A percentile compares a stretch with the other conserved stretches of the same genome.
Evolutionary conservation across 2,888 invertebrate genomes (phyloP).

Genomic region (Ennomos fuscantarius): DNA sequence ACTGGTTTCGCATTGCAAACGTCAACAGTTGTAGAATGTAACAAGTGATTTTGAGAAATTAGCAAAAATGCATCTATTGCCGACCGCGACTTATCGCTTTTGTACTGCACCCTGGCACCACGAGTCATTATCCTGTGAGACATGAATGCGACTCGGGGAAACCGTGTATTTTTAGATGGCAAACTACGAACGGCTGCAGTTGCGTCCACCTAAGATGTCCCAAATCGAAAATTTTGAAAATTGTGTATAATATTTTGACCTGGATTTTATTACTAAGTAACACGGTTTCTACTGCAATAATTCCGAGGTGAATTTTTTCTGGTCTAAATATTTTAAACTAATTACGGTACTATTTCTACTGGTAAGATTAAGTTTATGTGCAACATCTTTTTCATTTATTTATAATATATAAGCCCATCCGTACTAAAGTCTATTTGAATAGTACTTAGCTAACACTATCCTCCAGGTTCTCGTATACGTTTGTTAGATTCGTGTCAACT

Average conservation of each 20-base stretch:
- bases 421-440: too few species aligned
- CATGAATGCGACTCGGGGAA: slow-evolving; percentile 71
- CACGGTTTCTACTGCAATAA: too few species aligned
- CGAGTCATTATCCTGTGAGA: slow-evolving; percentile 80
- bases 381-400: too few species aligned
- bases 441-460: too few species aligned
- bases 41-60: slow-evolving; percentile 18
- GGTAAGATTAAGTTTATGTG: too few species aligned
- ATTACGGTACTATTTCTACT: too few species aligned
- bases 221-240: slow-evolving; percentile 7
- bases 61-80: slow-evolving; percentile 51
- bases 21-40: slow-evolving; percentile 3
- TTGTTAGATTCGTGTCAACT: too few species aligned
- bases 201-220: slow-evolving; percentile 27
- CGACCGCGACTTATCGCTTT: slow-evolving; percentile 54
- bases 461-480: too few species aligned
- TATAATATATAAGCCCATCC: too few species aligned
- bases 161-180: slow-evolving; percentile 77
- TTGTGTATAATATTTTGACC: slow-evolving; percentile 4
- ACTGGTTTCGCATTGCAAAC: slow-evolving; percentile 4
- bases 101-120: slow-evolving; percentile 54
- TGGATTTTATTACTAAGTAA: not conserved
- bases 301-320: too few species aligned
- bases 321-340: too few species aligned
- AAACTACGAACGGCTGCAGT: slow-evolving; percentile 60